phyloP scores from a whole-genome alignment of 1,140 invertebrate species.

The Diploscapter pachys region DNA sequence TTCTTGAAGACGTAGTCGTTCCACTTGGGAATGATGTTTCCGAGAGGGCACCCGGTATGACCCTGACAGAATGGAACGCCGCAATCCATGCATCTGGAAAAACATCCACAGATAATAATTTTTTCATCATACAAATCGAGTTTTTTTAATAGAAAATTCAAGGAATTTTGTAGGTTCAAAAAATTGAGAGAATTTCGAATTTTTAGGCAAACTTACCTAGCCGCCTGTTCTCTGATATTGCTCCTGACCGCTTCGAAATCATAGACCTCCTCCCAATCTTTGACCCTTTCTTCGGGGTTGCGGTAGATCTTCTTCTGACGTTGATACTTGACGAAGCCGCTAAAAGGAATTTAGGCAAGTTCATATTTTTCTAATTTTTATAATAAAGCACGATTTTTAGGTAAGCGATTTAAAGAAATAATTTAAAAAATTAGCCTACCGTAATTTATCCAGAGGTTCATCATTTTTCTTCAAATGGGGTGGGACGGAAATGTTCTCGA shows the following conservation, averaged over 20 bases:
- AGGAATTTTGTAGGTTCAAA: too few relatives aligned
- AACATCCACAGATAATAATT: too few relatives aligned
- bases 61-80: conserved; percentile 98
- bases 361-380: too few relatives aligned
- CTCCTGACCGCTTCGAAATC: conserved; percentile 80
- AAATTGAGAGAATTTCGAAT: too few relatives aligned
- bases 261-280: conserved; percentile 87
- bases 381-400: too few relatives aligned
- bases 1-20: conserved; percentile 89
- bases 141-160: too few relatives aligned
- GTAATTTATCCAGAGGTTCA: conserved; percentile 81
- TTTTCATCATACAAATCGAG: too few relatives aligned
- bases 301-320: conserved; percentile 81
- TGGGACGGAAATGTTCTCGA: conserved; percentile 80
- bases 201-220: conserved; percentile 56
- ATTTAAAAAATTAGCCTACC: conserved; percentile 40
- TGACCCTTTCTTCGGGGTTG: conserved; percentile 74
- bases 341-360: too few relatives aligned
- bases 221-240: conserved; percentile 83
- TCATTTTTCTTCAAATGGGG: conserved; percentile 74
- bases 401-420: too few relatives aligned
- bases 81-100: conserved; percentile 89
- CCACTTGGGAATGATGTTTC: conserved; percentile 98
- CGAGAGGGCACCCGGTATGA: conserved; percentile 89
- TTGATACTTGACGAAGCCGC: conserved; percentile 90